Conservation (phyloP, 2,888 invertebrate species). For the Muschampia staudingeri region DNA sequence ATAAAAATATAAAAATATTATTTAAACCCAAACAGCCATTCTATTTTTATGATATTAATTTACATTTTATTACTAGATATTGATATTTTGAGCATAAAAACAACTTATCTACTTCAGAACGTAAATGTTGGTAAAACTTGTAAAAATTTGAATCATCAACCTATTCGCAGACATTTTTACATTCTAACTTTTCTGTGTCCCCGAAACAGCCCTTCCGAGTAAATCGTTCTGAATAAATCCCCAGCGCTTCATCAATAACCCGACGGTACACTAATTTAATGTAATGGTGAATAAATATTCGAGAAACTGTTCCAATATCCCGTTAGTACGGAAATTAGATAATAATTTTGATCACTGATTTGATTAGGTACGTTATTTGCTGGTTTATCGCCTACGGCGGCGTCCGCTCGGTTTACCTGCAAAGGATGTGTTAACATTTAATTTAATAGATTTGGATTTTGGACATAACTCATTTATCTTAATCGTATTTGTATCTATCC, state of each 20-base stretch:
- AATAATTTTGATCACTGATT: conserved; percentile 61
- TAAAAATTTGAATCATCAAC: background rate
- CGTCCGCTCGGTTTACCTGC: background rate
- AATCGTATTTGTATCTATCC: too few species aligned
- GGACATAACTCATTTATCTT: too few species aligned
- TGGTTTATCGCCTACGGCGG: conserved; percentile 18
- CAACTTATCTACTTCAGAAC: too few species aligned
- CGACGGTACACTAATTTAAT: conserved; percentile 71
- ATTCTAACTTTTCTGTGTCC: conserved; percentile 7
- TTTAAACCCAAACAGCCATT: too few species aligned
- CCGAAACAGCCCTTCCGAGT: conserved; percentile 61
- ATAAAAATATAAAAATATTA: too few species aligned
- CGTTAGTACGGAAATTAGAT: conserved; percentile 34
- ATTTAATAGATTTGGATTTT: too few species aligned
- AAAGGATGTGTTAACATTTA: too few species aligned
- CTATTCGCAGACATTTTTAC: conserved; percentile 1
- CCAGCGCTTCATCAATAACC: conserved; percentile 69
- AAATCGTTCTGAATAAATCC: conserved; percentile 70
- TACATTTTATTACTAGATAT: too few species aligned
- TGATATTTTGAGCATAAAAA: too few species aligned
- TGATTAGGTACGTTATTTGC: conserved; percentile 12
- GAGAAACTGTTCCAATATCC: conserved; percentile 47
- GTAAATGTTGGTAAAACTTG: background rate
- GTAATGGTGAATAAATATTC: conserved; percentile 73
- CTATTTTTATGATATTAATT: too few species aligned